Evolutionary conservation across 2,113 vertebrate genomes (phyloP), one percentile per base, ranked within the genome.

Genomic region (Probosciger aterrimus): DNA sequence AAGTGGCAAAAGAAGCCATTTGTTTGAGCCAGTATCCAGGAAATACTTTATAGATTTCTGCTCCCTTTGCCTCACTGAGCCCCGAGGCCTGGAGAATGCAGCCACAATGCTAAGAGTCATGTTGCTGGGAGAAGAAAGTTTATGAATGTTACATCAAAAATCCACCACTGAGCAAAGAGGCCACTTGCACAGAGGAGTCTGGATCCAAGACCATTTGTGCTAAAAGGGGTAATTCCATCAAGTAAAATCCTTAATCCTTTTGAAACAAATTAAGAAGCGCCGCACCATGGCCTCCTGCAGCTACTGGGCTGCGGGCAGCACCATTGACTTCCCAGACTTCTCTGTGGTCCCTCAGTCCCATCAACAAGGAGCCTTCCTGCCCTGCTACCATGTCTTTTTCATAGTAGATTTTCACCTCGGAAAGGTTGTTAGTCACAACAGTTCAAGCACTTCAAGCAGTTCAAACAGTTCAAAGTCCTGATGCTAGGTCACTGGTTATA

Each of bases 21-120:
- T 79, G 4, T 59, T 79, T 1, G 0, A 37, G n/a, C 22, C 4
- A n/a, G 14, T 15, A 8, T 37, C 31, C 53, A 83, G 22, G 43
- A 69, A 10, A 41, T 41, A 18, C 8, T 24, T 52, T 33, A 25
- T 11, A 37, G 1, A 5, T n/a, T 76, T 33, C 62, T 82, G n/a
- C 53, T 94, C 33, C 35, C 67, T 92, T 77, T 65, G 37, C 14
- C 37, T 27, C 35, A 8, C 59, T 31, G 31, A 90, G 41, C 25
- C n/a, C 25, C 17, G 6, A 16, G 62, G 33, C 18, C 35, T 3
- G 1, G 7, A 46, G 6, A 31, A 5, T 0, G 0, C 3, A 37
- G 35, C 24, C 62, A 30, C 24, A 33, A 5, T 0, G 1, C 18
- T 39, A 17, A 71, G 11, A 52, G 14, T 43, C 18, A 3, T 4